phyloP scores from a whole-genome alignment of 2,113 vertebrate species.

The human region DNA sequence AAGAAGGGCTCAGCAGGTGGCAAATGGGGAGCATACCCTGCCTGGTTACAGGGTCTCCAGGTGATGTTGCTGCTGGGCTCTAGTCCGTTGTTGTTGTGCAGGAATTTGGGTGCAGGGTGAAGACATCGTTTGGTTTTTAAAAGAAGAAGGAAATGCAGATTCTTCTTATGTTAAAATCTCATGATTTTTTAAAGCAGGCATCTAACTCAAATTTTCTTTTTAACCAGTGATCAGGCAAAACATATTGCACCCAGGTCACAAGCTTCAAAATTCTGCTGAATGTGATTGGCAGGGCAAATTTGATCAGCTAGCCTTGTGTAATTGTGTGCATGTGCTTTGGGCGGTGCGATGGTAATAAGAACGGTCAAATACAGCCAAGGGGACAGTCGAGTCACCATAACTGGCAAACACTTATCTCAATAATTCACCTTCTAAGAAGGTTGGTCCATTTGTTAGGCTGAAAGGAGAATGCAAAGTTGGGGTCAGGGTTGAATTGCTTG shows the following conservation, averaged over 20 bases:
- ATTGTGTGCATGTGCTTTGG: neutral
- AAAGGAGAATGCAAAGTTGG: neutral
- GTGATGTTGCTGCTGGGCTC: neutral
- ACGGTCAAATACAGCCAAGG: neutral
- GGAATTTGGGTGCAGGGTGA: neutral
- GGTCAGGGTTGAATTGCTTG: neutral
- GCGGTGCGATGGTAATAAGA: no score
- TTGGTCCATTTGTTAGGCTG: neutral
- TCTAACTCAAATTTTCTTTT: neutral
- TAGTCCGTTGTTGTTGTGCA: neutral
- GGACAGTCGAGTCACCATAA: neutral
- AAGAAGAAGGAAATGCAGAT: neutral
- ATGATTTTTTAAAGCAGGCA: neutral
- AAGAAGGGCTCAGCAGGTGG: neutral
- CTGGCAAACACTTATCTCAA: neutral
- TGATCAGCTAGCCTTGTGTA: neutral
- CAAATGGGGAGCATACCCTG: fast-evolving
- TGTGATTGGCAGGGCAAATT: neutral
- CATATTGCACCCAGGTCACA: neutral
- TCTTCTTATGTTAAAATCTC: neutral
- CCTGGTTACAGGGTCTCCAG: neutral
- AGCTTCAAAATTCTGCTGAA: neutral
- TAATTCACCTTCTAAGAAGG: neutral
- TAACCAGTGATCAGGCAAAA: neutral
- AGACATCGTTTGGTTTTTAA: neutral